These are phyloP conservation scores for Ammodytes marinus DNA, from an alignment of 2,113 vertebrate species.

Conservation along the genomic window DNA sequence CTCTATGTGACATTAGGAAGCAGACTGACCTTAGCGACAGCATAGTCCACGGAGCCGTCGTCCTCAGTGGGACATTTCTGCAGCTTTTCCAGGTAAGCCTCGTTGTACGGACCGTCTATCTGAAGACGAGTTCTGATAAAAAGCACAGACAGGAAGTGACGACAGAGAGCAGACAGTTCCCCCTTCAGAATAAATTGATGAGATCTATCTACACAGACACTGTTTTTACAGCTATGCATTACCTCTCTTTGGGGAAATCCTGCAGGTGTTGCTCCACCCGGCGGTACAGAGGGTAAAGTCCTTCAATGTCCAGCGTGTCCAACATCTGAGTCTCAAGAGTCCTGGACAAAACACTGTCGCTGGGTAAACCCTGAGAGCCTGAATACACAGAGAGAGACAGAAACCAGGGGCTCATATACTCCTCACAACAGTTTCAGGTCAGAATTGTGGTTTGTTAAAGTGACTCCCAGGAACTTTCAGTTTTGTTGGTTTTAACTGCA, in stretches of 20 bases:
- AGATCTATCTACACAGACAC: neutral
- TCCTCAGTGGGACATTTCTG: constrained; percentile 91
- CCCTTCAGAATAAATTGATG: neutral
- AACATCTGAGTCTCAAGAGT: constrained; percentile 97
- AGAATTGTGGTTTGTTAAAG: neutral
- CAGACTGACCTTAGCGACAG: constrained; percentile 88
- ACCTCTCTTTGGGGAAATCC: constrained; percentile 95
- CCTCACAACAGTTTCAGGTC: neutral
- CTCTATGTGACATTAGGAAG: neutral
- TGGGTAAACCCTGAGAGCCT: constrained; percentile 89
- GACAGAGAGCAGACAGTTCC: neutral
- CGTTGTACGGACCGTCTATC: constrained; percentile 94
- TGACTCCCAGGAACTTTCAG: too few relatives aligned
- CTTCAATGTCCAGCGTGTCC: constrained; percentile 96
- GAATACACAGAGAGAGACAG: neutral
- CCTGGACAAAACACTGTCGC: constrained; percentile 92
- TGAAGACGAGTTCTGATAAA: constrained; percentile 88
- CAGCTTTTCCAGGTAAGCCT: constrained; percentile 92
- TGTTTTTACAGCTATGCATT: fast-evolving
- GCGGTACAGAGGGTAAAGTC: constrained; percentile 92
- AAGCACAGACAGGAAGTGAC: constrained; percentile 2
- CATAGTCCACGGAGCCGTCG: constrained; percentile 92
- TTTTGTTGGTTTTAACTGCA: too few relatives aligned
- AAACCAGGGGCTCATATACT: neutral
- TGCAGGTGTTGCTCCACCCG: constrained; percentile 93